Conservation (phyloP, 1,140 invertebrate species). For the Bombus cullumanus region DNA sequence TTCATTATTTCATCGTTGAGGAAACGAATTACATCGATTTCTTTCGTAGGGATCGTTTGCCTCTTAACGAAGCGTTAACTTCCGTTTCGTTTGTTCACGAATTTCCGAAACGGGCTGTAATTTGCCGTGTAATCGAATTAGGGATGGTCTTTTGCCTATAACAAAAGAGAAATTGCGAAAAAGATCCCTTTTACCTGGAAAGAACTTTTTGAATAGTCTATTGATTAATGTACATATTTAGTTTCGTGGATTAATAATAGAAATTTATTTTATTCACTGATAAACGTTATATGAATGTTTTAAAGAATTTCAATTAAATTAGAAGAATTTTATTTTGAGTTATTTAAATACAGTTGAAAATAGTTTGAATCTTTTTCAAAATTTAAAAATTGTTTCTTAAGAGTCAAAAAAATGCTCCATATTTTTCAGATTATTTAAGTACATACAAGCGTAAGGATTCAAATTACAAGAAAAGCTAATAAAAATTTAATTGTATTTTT, state of each 20-base stretch:
- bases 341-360: background rate
- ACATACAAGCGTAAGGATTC: background rate
- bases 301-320: background rate
- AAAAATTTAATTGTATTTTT: too few species aligned
- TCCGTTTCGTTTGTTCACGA: background rate
- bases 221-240: background rate
- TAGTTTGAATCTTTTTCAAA: background rate
- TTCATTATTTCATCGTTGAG: background rate
- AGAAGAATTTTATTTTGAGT: background rate
- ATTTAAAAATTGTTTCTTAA: background rate
- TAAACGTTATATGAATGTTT: background rate
- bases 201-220: too few species aligned
- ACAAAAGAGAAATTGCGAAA: background rate
- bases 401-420: background rate
- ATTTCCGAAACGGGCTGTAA: background rate
- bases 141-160: background rate
- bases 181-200: background rate
- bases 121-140: background rate
- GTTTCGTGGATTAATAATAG: background rate
- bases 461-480: background rate
- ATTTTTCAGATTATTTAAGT: background rate
- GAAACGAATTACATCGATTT: background rate
- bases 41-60: background rate
- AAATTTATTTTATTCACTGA: background rate
- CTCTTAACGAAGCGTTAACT: background rate